Conservation (phyloP, 2,797 vertebrate species). For the Sylvia borin region DNA sequence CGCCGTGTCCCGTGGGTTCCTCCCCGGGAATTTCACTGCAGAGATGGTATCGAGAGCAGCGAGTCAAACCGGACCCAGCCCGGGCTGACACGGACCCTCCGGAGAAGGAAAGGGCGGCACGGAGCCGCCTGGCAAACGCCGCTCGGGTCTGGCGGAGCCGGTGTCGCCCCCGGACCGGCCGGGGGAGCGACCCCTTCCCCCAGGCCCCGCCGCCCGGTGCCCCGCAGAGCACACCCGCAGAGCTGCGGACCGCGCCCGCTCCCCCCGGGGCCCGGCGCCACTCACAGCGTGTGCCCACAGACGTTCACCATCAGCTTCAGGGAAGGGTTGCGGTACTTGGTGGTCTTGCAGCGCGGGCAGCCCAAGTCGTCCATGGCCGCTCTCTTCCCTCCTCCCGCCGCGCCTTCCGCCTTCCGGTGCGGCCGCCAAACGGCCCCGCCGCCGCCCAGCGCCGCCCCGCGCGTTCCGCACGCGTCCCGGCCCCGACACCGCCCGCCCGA, state of each 20-base stretch:
- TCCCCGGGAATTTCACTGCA: rapidly evolving
- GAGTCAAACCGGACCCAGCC: background rate
- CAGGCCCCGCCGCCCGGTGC: background rate
- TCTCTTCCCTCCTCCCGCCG: background rate
- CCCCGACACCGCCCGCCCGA: background rate
- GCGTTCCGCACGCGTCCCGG: constrained; percentile 18
- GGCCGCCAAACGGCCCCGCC: background rate
- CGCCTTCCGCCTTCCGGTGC: constrained; percentile 12
- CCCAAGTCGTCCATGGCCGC: constrained; percentile 90
- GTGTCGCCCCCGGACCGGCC: background rate
- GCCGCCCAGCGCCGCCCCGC: background rate
- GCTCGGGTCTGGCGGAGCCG: background rate
- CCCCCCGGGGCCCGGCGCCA: constrained; percentile 2
- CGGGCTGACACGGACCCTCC: background rate
- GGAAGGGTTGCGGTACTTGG: constrained; percentile 96
- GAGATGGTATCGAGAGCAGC: background rate
- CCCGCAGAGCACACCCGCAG: too few species aligned
- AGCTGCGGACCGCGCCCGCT: background rate
- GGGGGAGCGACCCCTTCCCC: background rate
- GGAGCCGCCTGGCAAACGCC: background rate
- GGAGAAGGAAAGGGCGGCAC: too few species aligned
- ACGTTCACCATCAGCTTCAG: constrained; percentile 98
- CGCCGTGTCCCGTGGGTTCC: rapidly evolving
- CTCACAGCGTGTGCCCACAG: constrained; percentile 98
- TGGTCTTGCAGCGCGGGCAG: constrained; percentile 96